Evolutionary conservation across 1,140 invertebrate species (phyloP).

Genomic region (Brachionus rubens): DNA sequence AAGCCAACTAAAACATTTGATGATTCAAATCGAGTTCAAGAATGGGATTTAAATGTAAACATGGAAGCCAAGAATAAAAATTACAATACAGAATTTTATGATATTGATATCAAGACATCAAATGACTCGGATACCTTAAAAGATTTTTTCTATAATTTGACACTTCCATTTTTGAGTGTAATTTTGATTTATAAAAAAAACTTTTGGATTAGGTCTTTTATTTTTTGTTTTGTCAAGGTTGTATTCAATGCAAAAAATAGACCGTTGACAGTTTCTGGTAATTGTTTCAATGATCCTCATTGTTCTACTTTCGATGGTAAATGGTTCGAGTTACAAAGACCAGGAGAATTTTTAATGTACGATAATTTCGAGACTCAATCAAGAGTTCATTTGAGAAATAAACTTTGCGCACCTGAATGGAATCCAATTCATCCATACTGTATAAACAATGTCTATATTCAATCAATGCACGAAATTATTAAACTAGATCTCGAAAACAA

Average conservation of each 20-base stretch:
- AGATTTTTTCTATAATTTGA: background rate
- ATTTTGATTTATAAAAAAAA: too few species aligned
- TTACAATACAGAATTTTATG: background rate
- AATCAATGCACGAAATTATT: slow-evolving; percentile 3
- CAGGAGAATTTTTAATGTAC: slow-evolving; percentile 22
- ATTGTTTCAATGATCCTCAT: slow-evolving; percentile 1
- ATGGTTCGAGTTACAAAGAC: background rate
- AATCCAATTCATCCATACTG: background rate
- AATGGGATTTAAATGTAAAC: background rate
- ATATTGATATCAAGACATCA: background rate
- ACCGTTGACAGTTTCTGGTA: background rate
- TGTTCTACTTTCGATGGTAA: slow-evolving; percentile 2
- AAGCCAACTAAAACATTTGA: background rate
- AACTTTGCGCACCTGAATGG: background rate
- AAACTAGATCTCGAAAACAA: background rate
- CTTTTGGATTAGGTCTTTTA: too few species aligned
- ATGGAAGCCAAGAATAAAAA: background rate
- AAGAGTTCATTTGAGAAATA: slow-evolving; percentile 7
- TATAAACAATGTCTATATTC: background rate
- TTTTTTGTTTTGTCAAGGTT: too few species aligned
- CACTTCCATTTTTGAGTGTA: background rate
- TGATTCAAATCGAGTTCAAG: too few species aligned
- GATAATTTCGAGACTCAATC: slow-evolving; percentile 8
- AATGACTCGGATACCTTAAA: background rate
- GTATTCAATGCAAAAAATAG: background rate